Evolutionary conservation across 2,113 vertebrate species (phyloP).

Genomic region (Axis porcinus): DNA sequence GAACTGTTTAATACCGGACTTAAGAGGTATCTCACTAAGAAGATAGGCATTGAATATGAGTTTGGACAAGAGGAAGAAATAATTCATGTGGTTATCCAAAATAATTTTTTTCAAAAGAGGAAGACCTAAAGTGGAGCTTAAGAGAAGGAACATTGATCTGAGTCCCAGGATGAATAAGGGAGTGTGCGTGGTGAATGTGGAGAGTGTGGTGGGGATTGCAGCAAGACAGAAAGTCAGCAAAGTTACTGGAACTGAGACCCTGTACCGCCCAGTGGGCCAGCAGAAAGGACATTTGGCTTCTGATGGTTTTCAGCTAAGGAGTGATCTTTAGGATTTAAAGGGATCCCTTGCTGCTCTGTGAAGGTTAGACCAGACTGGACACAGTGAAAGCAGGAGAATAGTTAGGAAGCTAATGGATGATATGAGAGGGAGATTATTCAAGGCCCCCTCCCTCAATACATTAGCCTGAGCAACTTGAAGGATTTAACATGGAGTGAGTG

Average conservation of each 20-base stretch:
- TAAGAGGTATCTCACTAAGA: not conserved
- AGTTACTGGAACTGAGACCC: not conserved
- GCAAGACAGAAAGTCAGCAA: not conserved
- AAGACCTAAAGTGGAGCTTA: not conserved
- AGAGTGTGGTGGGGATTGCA: not conserved
- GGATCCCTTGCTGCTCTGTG: not conserved
- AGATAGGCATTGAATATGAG: not conserved
- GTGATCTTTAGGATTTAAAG: not conserved
- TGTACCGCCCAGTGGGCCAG: accelerated
- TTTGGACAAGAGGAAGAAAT: not conserved
- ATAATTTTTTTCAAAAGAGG: not conserved
- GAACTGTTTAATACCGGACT: accelerated
- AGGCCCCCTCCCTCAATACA: not conserved
- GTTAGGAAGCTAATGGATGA: not conserved
- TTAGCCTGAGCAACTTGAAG: not conserved
- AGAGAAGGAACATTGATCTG: no score
- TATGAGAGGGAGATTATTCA: not conserved
- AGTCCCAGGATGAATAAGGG: not conserved
- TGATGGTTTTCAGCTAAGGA: not conserved
- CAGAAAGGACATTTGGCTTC: not conserved
- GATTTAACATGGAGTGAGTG: not conserved
- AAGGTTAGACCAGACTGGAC: not conserved
- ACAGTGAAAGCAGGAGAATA: not conserved
- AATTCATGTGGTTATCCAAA: not conserved
- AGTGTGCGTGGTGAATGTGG: accelerated